These are phyloP conservation scores for Drosophila carrolli DNA, from an alignment of 1,140 invertebrate genomes.

Conservation along the genomic window DNA sequence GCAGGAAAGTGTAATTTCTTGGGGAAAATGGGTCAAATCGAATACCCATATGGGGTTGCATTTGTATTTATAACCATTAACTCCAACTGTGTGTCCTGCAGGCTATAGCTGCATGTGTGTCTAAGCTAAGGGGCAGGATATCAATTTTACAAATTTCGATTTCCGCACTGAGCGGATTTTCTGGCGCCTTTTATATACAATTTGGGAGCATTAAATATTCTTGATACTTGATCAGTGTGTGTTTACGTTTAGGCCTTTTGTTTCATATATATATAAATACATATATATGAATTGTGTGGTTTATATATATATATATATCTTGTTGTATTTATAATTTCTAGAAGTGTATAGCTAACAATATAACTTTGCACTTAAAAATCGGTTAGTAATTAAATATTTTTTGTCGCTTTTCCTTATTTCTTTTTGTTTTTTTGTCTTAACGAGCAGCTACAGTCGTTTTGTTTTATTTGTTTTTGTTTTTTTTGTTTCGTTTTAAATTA, in stretches of 20 bases:
- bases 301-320: slow-evolving; percentile 21
- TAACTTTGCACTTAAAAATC: slow-evolving; percentile 79
- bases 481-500: slow-evolving; percentile 38
- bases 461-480: slow-evolving; percentile 17
- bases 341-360: slow-evolving; percentile 63
- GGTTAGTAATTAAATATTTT: slow-evolving; percentile 61
- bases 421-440: slow-evolving; percentile 49
- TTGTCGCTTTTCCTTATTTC: slow-evolving; percentile 38
- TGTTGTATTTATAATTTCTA: slow-evolving; percentile 42
- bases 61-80: slow-evolving; percentile 13
- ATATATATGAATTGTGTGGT: slow-evolving; percentile 4
- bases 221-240: slow-evolving; percentile 16
- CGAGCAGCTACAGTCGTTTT: slow-evolving; percentile 49
- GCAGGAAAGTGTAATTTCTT: slow-evolving; percentile 12
- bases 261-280: not conserved
- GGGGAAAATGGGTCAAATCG: slow-evolving; percentile 1
- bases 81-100: slow-evolving; percentile 17
- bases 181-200: slow-evolving; percentile 54
- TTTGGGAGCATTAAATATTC: slow-evolving; percentile 45
- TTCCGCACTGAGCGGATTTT: slow-evolving; percentile 23
- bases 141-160: slow-evolving; percentile 39
- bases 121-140: slow-evolving; percentile 33
- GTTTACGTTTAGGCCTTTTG: slow-evolving; percentile 21
- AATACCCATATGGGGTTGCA: slow-evolving; percentile 13
- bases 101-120: slow-evolving; percentile 21